Conservation (phyloP, 2,888 invertebrate species). For the Crepidodera aurea region DNA sequence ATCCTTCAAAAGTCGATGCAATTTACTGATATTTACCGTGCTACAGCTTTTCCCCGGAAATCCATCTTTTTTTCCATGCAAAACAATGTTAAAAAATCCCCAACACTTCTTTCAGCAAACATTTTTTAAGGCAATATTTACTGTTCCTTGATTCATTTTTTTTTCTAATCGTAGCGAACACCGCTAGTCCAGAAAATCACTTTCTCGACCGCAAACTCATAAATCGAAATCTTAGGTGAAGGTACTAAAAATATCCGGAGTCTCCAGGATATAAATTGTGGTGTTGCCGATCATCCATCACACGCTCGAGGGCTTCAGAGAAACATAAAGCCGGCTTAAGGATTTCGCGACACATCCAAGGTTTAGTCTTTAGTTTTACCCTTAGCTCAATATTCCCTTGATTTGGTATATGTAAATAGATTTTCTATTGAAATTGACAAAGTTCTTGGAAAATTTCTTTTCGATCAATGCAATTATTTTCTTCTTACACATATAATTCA, state of each 20-base stretch:
- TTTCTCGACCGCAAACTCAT: constrained; percentile 29
- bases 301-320: constrained; percentile 26
- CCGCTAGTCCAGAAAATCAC: constrained; percentile 28
- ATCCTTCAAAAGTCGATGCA: no score
- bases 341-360: constrained; percentile 14
- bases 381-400: neutral
- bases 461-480: no score
- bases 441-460: no score
- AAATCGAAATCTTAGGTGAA: constrained; percentile 27
- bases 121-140: constrained; percentile 13
- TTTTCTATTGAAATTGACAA: no score
- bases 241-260: constrained; percentile 30
- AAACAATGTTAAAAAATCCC: neutral
- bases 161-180: neutral
- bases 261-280: constrained; percentile 36
- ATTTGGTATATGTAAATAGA: no score
- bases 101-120: neutral
- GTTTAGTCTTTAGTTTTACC: neutral
- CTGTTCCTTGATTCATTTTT: constrained; percentile 10
- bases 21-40: no score
- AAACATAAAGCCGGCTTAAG: constrained; percentile 36
- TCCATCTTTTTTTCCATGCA: no score
- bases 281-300: constrained; percentile 41
- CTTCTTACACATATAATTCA: no score
- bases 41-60: no score